Evolutionary conservation across 2,888 invertebrate genomes (phyloP).

Genomic region (Campoletis raptor): DNA sequence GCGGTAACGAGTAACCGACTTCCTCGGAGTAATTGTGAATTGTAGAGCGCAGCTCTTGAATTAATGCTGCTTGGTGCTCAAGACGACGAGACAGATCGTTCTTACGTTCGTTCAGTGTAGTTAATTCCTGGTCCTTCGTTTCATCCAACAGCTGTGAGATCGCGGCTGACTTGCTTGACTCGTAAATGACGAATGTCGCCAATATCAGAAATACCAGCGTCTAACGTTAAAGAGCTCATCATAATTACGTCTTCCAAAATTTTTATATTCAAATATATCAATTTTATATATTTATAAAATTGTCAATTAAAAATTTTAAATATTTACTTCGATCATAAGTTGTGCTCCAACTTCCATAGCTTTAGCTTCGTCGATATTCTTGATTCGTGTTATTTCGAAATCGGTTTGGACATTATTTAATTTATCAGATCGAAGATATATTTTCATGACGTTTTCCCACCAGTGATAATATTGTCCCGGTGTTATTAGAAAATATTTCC

Average conservation of each 20-base stretch:
- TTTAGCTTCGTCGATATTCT: constrained; percentile 65
- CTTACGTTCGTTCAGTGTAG: constrained; percentile 67
- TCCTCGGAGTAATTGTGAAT: constrained; percentile 66
- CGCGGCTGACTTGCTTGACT: constrained; percentile 67
- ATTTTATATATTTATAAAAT: background rate
- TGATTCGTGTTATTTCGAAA: constrained; percentile 33
- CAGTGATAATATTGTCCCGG: constrained; percentile 72
- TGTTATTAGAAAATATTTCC: constrained; percentile 71
- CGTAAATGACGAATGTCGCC: constrained; percentile 65
- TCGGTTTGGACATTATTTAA: constrained; percentile 28
- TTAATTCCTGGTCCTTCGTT: constrained; percentile 60
- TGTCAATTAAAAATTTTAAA: background rate
- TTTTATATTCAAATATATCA: background rate
- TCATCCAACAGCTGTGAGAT: constrained; percentile 66
- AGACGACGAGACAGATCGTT: constrained; percentile 66
- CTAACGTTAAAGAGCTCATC: constrained; percentile 48
- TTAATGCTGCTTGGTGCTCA: constrained; percentile 69
- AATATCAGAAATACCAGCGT: constrained; percentile 71
- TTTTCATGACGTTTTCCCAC: constrained; percentile 58
- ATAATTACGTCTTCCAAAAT: background rate
- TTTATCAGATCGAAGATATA: constrained; percentile 53
- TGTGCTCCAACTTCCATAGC: constrained; percentile 73
- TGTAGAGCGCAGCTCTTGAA: constrained; percentile 69
- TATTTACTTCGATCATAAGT: constrained; percentile 74
- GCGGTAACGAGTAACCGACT: constrained; percentile 56